A percentile compares a stretch with the other conserved stretches of the same genome.
Evolutionary conservation across 2,797 vertebrate genomes (phyloP).

Genomic region (Centroberyx gerrardi): DNA sequence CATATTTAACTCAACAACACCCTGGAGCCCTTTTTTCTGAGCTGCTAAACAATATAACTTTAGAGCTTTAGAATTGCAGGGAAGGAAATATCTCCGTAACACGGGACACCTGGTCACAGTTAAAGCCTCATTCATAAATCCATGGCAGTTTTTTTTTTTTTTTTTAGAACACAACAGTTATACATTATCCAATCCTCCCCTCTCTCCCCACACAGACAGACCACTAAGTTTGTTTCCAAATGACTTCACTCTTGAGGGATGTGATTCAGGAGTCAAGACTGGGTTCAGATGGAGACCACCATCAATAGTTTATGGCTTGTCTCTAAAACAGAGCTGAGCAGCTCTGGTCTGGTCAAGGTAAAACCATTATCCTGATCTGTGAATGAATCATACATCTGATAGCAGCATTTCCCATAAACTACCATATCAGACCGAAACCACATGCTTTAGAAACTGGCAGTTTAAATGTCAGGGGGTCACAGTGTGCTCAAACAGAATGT

Average conservation of each 20-base stretch:
- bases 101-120: constrained; percentile 59
- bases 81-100: constrained; percentile 32
- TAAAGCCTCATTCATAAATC: constrained; percentile 66
- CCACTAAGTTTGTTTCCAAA: constrained; percentile 62
- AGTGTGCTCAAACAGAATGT: neutral
- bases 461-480: neutral
- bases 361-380: constrained; percentile 28
- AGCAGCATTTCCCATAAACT: constrained; percentile 5
- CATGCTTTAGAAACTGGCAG: constrained; percentile 14
- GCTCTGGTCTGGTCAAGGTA: constrained; percentile 37
- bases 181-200: constrained; percentile 16
- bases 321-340: constrained; percentile 33
- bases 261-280: constrained; percentile 54
- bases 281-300: constrained; percentile 60
- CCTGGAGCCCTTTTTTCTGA: neutral
- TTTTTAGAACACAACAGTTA: constrained; percentile 13
- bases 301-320: constrained; percentile 58
- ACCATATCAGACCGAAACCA: neutral
- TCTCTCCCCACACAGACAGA: constrained; percentile 7
- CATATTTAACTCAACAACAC: constrained; percentile 31
- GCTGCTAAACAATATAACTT: constrained; percentile 27
- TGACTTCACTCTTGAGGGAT: constrained; percentile 60
- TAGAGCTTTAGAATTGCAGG: neutral
- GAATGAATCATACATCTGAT: constrained; percentile 34
- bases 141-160: neutral